Conservation (phyloP, 35 echinoderm and acorn worm genomes). For the Lytechinus variegatus region DNA sequence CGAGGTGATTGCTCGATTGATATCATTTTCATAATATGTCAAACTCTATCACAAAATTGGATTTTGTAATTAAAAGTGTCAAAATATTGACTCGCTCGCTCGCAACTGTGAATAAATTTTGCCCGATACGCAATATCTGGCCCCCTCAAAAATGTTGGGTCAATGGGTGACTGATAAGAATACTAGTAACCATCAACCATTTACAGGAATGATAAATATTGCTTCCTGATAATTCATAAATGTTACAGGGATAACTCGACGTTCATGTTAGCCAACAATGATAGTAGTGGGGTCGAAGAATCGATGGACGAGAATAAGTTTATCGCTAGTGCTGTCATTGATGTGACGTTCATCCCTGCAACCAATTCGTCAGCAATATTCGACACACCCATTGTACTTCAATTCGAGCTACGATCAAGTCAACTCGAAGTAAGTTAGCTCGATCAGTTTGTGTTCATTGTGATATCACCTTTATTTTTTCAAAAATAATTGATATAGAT, state of each 20-base stretch:
- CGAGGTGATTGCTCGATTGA: not conserved
- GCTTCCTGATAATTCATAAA: not conserved
- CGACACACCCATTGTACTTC: not conserved
- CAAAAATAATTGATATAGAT: not conserved
- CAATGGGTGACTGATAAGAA: too few relatives aligned
- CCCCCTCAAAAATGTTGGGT: too few relatives aligned
- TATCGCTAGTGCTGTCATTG: conserved; percentile 21
- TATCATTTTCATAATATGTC: too few relatives aligned
- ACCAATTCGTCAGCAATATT: not conserved
- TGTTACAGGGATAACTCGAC: not conserved
- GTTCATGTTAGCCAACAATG: not conserved
- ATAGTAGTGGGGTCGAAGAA: not conserved
- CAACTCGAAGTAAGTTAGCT: not conserved
- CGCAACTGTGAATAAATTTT: too few relatives aligned
- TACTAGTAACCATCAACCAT: too few relatives aligned
- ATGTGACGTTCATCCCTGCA: conserved; percentile 10
- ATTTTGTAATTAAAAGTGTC: too few relatives aligned
- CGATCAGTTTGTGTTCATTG: not conserved
- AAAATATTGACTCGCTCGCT: too few relatives aligned
- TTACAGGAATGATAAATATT: too few relatives aligned
- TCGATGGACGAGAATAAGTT: not conserved
- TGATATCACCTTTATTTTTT: not conserved
- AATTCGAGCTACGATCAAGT: not conserved
- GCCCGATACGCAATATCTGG: too few relatives aligned
- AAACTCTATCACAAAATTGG: too few relatives aligned